Evolutionary conservation across 1,140 invertebrate species (phyloP).

Genomic region (Drosophila sp.): DNA sequence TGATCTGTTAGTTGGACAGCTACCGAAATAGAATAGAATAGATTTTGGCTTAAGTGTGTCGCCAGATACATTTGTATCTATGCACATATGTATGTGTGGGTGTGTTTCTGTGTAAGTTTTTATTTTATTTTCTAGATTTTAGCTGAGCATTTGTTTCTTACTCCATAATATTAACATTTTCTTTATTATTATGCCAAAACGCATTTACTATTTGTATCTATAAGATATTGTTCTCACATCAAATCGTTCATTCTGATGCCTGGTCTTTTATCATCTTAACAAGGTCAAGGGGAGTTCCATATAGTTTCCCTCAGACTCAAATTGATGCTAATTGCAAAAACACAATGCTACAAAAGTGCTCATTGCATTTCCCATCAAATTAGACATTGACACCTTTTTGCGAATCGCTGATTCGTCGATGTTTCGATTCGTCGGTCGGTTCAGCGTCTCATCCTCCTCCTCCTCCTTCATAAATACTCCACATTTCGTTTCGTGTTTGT

Average conservation of each 20-base stretch:
- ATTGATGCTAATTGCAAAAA: constrained; percentile 52
- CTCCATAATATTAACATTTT: no score
- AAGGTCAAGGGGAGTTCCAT: background rate
- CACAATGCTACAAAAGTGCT: constrained; percentile 37
- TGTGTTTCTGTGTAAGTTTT: background rate
- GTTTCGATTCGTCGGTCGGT: constrained; percentile 1
- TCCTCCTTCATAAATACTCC: background rate
- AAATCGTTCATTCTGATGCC: no score
- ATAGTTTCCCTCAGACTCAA: background rate
- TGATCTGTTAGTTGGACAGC: constrained; percentile 13
- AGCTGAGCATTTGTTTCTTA: no score
- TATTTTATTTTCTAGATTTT: no score
- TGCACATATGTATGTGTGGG: background rate
- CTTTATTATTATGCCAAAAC: no score
- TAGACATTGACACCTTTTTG: constrained; percentile 72
- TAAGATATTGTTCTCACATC: no score
- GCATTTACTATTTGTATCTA: no score
- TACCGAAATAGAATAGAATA: constrained; percentile 11
- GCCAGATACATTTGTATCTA: background rate
- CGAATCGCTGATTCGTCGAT: background rate
- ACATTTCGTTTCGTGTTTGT: constrained; percentile 37
- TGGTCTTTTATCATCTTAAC: no score
- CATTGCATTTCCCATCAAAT: constrained; percentile 59
- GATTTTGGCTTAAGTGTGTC: constrained; percentile 3
- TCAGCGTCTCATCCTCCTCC: background rate